A percentile compares a stretch with the other conserved stretches of the same genome.
Conservation (phyloP, 2,113 vertebrate genomes). For the Rhea pennata region DNA sequence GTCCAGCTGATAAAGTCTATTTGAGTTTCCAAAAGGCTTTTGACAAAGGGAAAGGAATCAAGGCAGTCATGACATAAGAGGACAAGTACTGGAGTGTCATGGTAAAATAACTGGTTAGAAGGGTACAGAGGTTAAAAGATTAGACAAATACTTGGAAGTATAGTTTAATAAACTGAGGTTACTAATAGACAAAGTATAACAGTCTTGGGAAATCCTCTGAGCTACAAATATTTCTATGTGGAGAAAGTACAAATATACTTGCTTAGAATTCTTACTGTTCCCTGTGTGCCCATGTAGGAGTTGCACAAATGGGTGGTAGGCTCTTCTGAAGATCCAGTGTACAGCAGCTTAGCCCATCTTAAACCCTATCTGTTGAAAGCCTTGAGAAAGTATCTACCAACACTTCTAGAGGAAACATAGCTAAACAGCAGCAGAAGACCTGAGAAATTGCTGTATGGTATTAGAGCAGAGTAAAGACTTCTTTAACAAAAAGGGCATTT, state of each 20-base stretch:
- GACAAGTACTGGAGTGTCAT: background rate
- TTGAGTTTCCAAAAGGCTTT: background rate
- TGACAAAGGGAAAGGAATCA: background rate
- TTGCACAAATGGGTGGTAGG: background rate
- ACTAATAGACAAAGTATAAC: background rate
- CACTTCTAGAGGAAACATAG: background rate
- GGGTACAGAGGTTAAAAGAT: background rate
- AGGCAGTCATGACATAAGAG: background rate
- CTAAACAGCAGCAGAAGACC: background rate
- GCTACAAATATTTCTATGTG: background rate
- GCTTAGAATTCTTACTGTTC: background rate
- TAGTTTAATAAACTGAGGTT: background rate
- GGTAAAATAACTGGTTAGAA: background rate
- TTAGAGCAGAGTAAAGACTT: background rate
- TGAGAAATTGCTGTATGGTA: background rate
- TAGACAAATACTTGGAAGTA: background rate
- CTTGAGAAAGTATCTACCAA: background rate
- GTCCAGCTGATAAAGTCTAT: background rate
- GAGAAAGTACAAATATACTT: background rate
- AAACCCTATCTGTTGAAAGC: background rate
- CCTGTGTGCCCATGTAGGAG: accelerated
- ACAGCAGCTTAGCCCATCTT: background rate
- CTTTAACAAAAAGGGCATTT: background rate
- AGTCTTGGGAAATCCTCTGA: background rate
- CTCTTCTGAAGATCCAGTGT: background rate